Conservation (phyloP, 2,888 invertebrate species). For the Azorinus chamasolen region DNA sequence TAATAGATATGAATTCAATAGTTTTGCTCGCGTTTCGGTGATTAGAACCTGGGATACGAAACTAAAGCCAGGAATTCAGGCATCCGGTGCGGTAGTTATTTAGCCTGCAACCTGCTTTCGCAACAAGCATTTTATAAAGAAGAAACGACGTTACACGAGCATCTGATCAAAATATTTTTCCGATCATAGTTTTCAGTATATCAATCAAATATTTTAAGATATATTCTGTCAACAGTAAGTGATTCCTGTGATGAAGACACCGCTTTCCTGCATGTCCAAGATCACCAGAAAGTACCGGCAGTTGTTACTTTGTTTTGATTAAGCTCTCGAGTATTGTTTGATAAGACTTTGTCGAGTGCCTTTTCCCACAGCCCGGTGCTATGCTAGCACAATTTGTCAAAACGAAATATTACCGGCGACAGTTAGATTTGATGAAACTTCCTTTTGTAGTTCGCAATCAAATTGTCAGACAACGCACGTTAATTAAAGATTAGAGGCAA, state of each 20-base stretch:
- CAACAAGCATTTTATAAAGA: no score
- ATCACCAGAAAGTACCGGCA: no score
- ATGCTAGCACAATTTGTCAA: conserved; percentile 46
- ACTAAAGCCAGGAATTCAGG: conserved; percentile 45
- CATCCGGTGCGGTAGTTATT: conserved; percentile 43
- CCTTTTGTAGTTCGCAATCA: conserved; percentile 12
- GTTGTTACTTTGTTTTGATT: conserved; percentile 27
- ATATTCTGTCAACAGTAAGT: no score
- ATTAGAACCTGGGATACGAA: conserved; percentile 49
- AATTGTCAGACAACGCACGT: conserved; percentile 13
- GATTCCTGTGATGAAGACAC: no score
- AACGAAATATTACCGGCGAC: neutral
- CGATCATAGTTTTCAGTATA: no score
- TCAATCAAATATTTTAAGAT: no score
- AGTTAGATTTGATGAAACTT: conserved; percentile 2
- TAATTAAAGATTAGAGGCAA: no score
- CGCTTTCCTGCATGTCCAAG: no score
- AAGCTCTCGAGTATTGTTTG: conserved; percentile 39
- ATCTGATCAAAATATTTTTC: no score
- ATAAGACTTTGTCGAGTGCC: conserved; percentile 28
- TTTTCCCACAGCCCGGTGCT: conserved; percentile 29
- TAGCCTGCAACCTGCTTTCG: no score
- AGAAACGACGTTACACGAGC: no score
- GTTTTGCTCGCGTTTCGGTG: conserved; percentile 48
- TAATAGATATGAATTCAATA: conserved; percentile 63